These are phyloP conservation scores for Batillaria attramentaria DNA, from an alignment of 1,140 invertebrate species.

Conservation along the genomic window DNA sequence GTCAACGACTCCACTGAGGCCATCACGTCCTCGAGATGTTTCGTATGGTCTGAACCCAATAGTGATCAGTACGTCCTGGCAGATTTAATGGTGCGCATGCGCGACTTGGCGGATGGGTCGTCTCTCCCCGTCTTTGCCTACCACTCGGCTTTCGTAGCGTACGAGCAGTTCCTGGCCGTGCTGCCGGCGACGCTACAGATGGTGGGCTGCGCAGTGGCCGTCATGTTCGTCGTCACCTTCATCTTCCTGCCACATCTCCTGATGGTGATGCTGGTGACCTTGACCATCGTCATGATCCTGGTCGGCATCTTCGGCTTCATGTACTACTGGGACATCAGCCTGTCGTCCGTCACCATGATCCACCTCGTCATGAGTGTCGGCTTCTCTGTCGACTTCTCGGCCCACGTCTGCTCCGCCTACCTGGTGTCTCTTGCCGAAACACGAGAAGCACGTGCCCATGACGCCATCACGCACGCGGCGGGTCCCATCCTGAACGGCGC, in stretches of 20 bases:
- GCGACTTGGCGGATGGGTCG: constrained; percentile 49
- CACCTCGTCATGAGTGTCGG: constrained; percentile 99
- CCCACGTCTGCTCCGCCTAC: constrained; percentile 97
- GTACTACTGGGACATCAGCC: constrained; percentile 93
- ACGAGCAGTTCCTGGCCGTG: constrained; percentile 89
- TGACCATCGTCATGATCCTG: constrained; percentile 96
- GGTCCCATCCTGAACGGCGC: constrained; percentile 97
- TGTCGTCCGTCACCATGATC: constrained; percentile 99
- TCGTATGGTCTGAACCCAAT: constrained; percentile 44
- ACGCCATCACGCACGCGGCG: constrained; percentile 90
- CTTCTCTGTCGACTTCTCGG: constrained; percentile 98
- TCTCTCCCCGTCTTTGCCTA: constrained; percentile 50
- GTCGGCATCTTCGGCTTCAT: constrained; percentile 96
- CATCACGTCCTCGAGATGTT: constrained; percentile 79
- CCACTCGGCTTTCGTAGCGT: constrained; percentile 52
- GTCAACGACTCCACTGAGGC: constrained; percentile 84
- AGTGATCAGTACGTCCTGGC: constrained; percentile 43
- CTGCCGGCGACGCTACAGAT: constrained; percentile 93
- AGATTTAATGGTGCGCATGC: constrained; percentile 51
- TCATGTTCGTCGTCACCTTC: constrained; percentile 97
- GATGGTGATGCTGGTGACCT: constrained; percentile 94
- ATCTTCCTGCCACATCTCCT: constrained; percentile 95
- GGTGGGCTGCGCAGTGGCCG: constrained; percentile 89
- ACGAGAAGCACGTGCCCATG: constrained; percentile 80
- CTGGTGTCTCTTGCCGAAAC: constrained; percentile 81